phyloP scores from a whole-genome alignment of 2,113 vertebrate species.

The Todiramphus saurophagus region DNA sequence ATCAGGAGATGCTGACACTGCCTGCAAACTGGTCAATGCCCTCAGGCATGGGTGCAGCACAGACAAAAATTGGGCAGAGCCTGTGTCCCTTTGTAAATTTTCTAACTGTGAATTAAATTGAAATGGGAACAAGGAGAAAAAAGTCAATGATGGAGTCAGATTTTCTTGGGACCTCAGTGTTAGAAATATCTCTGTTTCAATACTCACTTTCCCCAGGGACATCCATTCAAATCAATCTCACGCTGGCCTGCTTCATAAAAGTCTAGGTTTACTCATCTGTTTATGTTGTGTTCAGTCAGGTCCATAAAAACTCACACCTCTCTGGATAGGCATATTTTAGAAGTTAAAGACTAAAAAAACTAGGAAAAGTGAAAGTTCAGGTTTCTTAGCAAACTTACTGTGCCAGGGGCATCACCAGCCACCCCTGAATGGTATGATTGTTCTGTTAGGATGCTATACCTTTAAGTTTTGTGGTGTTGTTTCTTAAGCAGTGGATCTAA shows the following conservation, averaged over 20 bases:
- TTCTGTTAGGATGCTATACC: accelerated
- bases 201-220: background rate
- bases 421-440: background rate
- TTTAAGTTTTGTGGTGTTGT: background rate
- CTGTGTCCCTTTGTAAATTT: background rate
- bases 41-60: background rate
- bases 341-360: background rate
- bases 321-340: background rate
- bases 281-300: background rate
- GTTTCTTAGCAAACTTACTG: background rate
- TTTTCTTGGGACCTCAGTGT: background rate
- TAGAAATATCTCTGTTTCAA: background rate
- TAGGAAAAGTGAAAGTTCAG: background rate
- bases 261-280: background rate
- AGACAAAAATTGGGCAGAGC: background rate
- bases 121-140: background rate
- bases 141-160: background rate
- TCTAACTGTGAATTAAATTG: background rate
- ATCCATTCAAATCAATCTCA: background rate
- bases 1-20: background rate
- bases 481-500: background rate
- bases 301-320: background rate
- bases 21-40: background rate
- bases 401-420: background rate
- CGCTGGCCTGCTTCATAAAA: background rate